Percentiles rank a stretch among this genome's conserved stretches.
These are phyloP conservation scores for Leucoptera coffeella DNA, from an alignment of 2,888 invertebrate species.

Conservation along the genomic window DNA sequence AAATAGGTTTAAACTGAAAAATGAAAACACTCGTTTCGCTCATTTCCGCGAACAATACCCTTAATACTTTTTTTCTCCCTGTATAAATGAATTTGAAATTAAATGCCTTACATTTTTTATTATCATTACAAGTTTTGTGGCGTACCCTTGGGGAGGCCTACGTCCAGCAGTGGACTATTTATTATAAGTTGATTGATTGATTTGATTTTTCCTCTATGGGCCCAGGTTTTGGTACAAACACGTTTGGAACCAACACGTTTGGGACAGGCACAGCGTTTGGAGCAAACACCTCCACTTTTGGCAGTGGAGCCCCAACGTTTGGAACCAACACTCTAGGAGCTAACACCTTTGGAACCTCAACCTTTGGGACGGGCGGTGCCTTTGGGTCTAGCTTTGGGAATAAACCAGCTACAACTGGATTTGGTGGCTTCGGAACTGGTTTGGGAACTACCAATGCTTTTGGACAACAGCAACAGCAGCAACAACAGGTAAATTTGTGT, in stretches of 20 bases:
- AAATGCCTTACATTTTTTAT: too few relatives aligned
- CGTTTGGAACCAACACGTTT: slow-evolving; percentile 18
- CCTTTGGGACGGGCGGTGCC: slow-evolving; percentile 6
- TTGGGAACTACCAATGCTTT: slow-evolving; percentile 31
- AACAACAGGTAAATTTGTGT: slow-evolving; percentile 29
- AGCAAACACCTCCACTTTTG: slow-evolving; percentile 17
- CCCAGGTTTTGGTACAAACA: slow-evolving; percentile 23
- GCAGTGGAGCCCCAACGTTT: slow-evolving; percentile 22
- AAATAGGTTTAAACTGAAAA: too few relatives aligned
- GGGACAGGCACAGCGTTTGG: slow-evolving; percentile 22
- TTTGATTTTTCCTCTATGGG: too few relatives aligned
- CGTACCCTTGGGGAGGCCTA: too few relatives aligned
- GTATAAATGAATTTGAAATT: too few relatives aligned
- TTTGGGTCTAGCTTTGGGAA: slow-evolving; percentile 10
- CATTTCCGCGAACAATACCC: too few relatives aligned
- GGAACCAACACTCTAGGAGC: slow-evolving; percentile 26
- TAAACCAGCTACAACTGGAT: slow-evolving; percentile 23
- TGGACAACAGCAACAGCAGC: slow-evolving; percentile 34
- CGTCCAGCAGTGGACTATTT: too few relatives aligned
- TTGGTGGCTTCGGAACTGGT: slow-evolving; percentile 35
- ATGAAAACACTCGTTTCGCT: too few relatives aligned
- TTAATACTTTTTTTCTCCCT: too few relatives aligned
- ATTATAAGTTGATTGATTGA: too few relatives aligned
- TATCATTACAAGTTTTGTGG: too few relatives aligned
- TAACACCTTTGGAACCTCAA: slow-evolving; percentile 11